These are phyloP conservation scores for Nephrotoma guestfalica DNA, from an alignment of 2,888 invertebrate species.

Conservation along the genomic window DNA sequence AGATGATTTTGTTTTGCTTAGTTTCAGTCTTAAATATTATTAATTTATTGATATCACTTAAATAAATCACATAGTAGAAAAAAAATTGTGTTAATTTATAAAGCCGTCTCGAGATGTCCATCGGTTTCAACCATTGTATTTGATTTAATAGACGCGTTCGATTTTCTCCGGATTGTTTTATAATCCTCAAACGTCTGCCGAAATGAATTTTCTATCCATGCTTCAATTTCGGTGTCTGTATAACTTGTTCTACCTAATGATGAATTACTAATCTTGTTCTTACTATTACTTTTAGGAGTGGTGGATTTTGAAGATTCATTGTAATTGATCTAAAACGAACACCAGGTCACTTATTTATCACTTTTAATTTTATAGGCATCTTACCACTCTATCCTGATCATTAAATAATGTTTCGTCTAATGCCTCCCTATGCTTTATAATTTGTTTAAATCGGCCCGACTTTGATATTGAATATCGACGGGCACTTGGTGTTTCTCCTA, in stretches of 20 bases:
- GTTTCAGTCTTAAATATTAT: background rate
- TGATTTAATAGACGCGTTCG: background rate
- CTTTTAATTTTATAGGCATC: no score
- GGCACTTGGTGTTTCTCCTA: background rate
- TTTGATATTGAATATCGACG: conserved; percentile 39
- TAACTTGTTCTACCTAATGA: background rate
- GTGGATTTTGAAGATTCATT: background rate
- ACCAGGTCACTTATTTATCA: no score
- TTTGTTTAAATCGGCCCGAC: conserved; percentile 42
- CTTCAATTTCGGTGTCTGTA: background rate
- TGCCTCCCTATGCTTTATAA: conserved; percentile 38
- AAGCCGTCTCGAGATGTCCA: background rate
- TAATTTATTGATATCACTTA: background rate
- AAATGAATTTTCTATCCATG: background rate
- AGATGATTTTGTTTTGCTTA: background rate
- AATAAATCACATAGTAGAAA: background rate
- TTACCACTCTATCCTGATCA: background rate
- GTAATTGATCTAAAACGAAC: background rate
- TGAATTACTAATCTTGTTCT: background rate
- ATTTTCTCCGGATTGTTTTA: background rate
- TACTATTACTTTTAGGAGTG: background rate
- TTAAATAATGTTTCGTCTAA: conserved; percentile 37
- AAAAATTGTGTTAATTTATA: background rate
- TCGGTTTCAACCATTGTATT: background rate
- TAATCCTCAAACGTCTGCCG: background rate